Base-by-base conservation (phyloP, 2,888 invertebrate species). In the Margaritifera margaritifera region DNA sequence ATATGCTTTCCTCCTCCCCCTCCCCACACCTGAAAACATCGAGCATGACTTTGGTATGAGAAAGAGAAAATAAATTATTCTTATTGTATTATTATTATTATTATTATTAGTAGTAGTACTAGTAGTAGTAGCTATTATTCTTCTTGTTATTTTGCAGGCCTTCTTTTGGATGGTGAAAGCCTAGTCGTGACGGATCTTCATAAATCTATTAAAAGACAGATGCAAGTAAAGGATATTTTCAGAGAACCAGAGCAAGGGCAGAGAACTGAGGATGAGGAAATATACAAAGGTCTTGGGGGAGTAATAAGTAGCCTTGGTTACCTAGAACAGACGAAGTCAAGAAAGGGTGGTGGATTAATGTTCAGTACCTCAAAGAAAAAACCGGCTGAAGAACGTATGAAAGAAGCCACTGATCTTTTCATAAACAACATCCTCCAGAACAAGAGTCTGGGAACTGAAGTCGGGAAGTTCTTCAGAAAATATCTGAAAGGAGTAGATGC, bases 391-490 rank as follows among this genome's bases (percentile, higher is more conserved):
- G 63, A 69, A 19, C 68, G 66, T 25, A 84, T 86, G 84, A 71
- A 74, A 50, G 80, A 80, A 2, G 79, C 82, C 6, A 78, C 82
- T 8, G 72, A 72, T 8, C 63, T 69, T 6, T 81, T 77, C 58
- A 68, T 86, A 8, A 71, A 81, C 22, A 73, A 75, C 57, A 70
- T 84, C n/a, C 77, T 73, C 6, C 77, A 80, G 8, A 77, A 72
- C 27, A 71, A 79, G 51, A 70, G 69, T 31, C 57, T 84, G 8
- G 58, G 61, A 8, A 69, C 79, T 2, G 78, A 80, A 20, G 66
- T 84, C 24, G 72, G 76, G n/a, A 79, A 78, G 55, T 86, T 80
- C 63, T 81, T 86, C 62, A 79, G 75, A 50, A 77, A 79, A 66
- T 79, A 79, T 69, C 52, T 76, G 3, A 81, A 78, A 75, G 80